Percentiles rank a stretch among this genome's conserved stretches.
These are phyloP conservation scores for Corydoras sp. DNA, from an alignment of 2,113 vertebrate species.

Conservation along the genomic window DNA sequence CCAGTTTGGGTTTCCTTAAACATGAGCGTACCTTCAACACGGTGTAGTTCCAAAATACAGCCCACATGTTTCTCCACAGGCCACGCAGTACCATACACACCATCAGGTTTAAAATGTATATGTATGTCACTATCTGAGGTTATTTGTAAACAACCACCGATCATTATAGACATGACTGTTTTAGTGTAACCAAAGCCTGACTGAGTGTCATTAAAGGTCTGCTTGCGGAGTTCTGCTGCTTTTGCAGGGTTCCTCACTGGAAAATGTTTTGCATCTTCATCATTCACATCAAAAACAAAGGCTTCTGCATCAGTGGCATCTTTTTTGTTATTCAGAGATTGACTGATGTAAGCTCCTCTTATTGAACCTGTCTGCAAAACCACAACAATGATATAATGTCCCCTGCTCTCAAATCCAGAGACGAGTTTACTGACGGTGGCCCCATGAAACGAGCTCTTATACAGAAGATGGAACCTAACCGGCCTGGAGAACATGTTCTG, in stretches of 20 bases:
- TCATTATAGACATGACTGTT: too few species aligned
- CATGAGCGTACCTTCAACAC: slow-evolving; percentile 29
- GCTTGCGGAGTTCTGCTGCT: not conserved
- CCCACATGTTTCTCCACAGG: not conserved
- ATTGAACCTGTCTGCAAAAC: not conserved
- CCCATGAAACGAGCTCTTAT: slow-evolving; percentile 20
- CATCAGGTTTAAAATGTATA: not conserved
- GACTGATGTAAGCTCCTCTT: slow-evolving; percentile 23
- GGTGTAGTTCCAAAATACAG: slow-evolving; percentile 30
- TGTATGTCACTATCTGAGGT: not conserved
- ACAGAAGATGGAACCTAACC: slow-evolving; percentile 33
- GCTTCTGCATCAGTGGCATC: not conserved
- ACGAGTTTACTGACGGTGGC: not conserved
- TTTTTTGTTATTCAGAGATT: not conserved
- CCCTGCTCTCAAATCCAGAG: not conserved
- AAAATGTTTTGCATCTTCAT: not conserved
- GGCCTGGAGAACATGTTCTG: slow-evolving; percentile 7
- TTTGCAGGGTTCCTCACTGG: not conserved
- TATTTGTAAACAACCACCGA: not conserved
- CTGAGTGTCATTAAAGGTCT: not conserved
- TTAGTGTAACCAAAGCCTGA: too few species aligned
- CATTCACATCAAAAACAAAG: slow-evolving; percentile 9
- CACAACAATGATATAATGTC: slow-evolving; percentile 4
- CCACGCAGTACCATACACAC: not conserved
- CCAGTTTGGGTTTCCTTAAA: not conserved